Percentiles rank a stretch among this genome's conserved stretches.
Conservation (phyloP, 1,140 invertebrate genomes). For the Acromyrmex heyeri region DNA sequence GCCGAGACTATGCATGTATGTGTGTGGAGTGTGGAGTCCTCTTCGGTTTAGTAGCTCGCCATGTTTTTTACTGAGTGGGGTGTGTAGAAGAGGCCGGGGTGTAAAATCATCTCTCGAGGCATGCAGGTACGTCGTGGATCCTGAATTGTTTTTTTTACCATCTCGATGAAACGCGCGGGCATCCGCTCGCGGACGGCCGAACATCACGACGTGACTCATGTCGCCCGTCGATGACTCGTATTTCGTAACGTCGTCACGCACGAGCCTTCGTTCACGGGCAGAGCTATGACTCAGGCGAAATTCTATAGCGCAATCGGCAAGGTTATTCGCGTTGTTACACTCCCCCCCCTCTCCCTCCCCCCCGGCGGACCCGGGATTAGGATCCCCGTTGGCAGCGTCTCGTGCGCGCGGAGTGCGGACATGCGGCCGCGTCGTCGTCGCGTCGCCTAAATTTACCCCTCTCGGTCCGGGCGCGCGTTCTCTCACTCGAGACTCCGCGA, state of each 20-base stretch:
- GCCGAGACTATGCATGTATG: constrained; percentile 69
- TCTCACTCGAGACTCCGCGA: constrained; percentile 22
- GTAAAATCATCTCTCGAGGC: constrained; percentile 86
- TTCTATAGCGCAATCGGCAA: constrained; percentile 76
- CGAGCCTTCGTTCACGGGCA: constrained; percentile 56
- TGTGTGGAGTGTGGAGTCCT: background rate
- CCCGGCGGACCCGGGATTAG: background rate
- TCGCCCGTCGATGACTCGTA: constrained; percentile 3
- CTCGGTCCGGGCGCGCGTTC: background rate
- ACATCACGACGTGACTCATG: background rate
- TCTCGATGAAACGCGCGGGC: background rate
- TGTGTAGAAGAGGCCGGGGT: constrained; percentile 86
- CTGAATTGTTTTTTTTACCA: background rate
- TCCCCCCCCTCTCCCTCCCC: background rate
- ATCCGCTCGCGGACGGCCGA: background rate
- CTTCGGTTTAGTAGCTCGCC: constrained; percentile 83
- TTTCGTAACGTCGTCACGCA: constrained; percentile 80
- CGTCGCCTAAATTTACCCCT: constrained; percentile 34
- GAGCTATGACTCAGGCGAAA: constrained; percentile 80
- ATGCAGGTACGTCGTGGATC: constrained; percentile 83
- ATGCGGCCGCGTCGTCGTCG: background rate
- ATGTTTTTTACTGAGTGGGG: constrained; percentile 87
- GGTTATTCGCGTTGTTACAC: constrained; percentile 78
- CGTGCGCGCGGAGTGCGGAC: constrained; percentile 38
- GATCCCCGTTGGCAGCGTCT: constrained; percentile 63